Conservation (phyloP, 2,888 invertebrate species). For the Trilocha varians region DNA sequence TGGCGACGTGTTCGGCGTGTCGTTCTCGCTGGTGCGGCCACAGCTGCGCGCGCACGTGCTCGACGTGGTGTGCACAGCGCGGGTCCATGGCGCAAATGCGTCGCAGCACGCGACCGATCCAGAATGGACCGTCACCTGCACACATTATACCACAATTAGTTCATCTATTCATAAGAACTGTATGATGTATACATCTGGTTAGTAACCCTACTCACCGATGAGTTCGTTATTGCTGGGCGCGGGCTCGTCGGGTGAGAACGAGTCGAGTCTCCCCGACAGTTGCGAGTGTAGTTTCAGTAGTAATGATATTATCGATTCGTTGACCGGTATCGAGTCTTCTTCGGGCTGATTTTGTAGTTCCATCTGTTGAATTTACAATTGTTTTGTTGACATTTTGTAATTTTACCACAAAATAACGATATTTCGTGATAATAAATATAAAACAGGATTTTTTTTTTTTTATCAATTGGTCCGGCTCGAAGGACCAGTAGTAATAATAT, state of each 20-base stretch:
- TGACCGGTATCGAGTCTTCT: constrained; percentile 76
- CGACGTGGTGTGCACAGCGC: constrained; percentile 79
- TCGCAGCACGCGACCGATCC: constrained; percentile 85
- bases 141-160: neutral
- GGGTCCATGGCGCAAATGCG: constrained; percentile 82
- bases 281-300: constrained; percentile 92
- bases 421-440: too few species aligned
- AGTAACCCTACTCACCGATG: constrained; percentile 33
- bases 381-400: too few species aligned
- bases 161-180: neutral
- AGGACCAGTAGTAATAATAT: neutral
- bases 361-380: too few species aligned
- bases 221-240: constrained; percentile 37
- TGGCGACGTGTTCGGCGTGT: constrained; percentile 81
- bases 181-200: neutral
- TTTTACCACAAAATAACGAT: too few species aligned
- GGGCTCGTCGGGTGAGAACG: constrained; percentile 78
- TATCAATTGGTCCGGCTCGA: neutral
- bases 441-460: neutral
- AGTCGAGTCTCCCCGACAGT: constrained; percentile 86
- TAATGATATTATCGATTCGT: constrained; percentile 92
- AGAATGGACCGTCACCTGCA: constrained; percentile 89
- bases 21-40: constrained; percentile 89
- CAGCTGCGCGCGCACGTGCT: constrained; percentile 79
- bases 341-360: constrained; percentile 45